phyloP scores from a whole-genome alignment of 1,140 invertebrate species.

The Ceratitis capitata region DNA sequence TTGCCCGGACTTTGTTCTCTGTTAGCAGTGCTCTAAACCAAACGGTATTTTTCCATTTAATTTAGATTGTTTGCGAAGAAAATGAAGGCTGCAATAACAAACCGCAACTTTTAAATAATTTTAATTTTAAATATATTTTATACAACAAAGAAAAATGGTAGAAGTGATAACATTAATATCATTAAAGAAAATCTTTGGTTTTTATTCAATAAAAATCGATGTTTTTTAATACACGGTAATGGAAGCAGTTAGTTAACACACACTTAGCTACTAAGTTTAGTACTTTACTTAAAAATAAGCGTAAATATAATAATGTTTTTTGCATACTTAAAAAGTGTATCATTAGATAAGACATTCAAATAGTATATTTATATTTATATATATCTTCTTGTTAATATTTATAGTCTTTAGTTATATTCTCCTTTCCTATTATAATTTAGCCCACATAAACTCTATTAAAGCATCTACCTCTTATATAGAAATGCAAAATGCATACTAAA shows the following conservation, averaged over 20 bases:
- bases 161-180: background rate
- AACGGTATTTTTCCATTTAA: background rate
- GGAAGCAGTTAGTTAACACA: constrained; percentile 27
- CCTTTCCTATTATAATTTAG: background rate
- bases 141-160: background rate
- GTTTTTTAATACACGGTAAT: background rate
- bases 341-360: too few species aligned
- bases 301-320: background rate
- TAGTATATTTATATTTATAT: background rate
- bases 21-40: background rate
- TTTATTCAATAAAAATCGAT: background rate
- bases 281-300: background rate
- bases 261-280: background rate
- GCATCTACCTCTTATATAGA: background rate
- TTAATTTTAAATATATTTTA: background rate
- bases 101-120: too few species aligned
- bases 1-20: too few species aligned
- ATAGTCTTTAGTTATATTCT: background rate
- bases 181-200: constrained; percentile 19
- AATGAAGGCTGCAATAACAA: too few species aligned
- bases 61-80: background rate
- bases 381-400: background rate
- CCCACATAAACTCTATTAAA: background rate
- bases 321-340: too few species aligned
- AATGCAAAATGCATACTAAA: background rate